Base-by-base conservation (phyloP, 2,797 vertebrate genomes). In the Vireo griseus region DNA sequence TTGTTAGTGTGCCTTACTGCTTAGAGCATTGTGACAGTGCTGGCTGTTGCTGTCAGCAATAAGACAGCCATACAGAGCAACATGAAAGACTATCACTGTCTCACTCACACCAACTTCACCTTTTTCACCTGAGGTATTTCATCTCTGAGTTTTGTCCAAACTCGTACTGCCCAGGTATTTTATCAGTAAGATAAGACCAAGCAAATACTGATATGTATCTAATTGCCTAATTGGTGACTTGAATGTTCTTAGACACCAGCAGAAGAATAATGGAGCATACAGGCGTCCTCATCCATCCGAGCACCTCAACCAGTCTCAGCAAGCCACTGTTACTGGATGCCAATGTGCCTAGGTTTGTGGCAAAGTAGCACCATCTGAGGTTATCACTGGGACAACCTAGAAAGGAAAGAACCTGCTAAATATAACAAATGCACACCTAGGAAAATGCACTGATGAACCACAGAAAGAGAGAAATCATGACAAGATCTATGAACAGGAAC, bases 261-360 rank as follows among this genome's bases (percentile, higher is more conserved):
- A 79, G 72, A 69, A 76, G 39, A 76, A 67, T 10, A 40, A 86
- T 7, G 4, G 62, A 91, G 19, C 1, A 0, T 24, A 42, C 9
- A 80, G 45, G 29, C 12, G 16, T 45, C 65, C 35, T 71, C 57
- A 63, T 8, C 29, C 28, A 22, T n/a, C 18, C 47, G 33, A 74
- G 31, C 69, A 78, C 15, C 29, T 12, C 22, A 39, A 8, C 52
- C 20, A 54, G 42, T 61, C 88, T 48, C 47, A 72, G 71, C 55
- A 63, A 0, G 0, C 35, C 44, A 9, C 37, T 28, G 20, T 14
- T 50, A 31, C 29, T 13, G 21, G 47, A 11, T 37, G 17, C 14
- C 39, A 40, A 13, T 40, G 13, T 40, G 39, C 6, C 26, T n/a
- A 22, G 39, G 29, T 50, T 57, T 58, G 35, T 19, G 16, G 57